Conservation (phyloP, 2,888 invertebrate species). For the Thymelicus sylvestris region DNA sequence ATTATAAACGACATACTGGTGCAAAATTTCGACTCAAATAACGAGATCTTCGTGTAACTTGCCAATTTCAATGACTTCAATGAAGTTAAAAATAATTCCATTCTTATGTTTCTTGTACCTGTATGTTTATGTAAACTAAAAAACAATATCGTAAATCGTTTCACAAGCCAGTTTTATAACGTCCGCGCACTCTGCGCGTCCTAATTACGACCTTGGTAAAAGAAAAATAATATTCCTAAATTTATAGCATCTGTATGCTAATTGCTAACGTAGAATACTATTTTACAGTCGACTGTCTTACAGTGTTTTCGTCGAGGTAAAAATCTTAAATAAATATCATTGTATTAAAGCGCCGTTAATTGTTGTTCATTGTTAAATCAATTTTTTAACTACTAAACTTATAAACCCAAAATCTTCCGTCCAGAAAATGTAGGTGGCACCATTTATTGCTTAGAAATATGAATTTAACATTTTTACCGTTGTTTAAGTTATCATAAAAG, state of each 20-base stretch:
- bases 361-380: background rate
- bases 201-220: background rate
- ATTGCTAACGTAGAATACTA: background rate
- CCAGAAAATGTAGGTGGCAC: background rate
- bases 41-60: background rate
- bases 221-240: background rate
- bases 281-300: too few species aligned
- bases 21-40: constrained; percentile 1
- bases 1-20: background rate
- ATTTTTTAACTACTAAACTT: background rate
- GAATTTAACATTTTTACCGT: constrained; percentile 19
- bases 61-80: background rate
- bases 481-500: constrained; percentile 25
- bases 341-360: background rate
- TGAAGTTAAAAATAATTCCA: background rate
- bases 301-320: too few species aligned
- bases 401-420: background rate
- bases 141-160: background rate
- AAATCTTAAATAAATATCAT: too few species aligned
- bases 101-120: background rate
- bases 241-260: background rate
- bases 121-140: background rate
- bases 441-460: constrained; percentile 4
- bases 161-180: constrained; percentile 10
- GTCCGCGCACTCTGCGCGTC: too few species aligned